Conservation (phyloP, 1,140 invertebrate genomes). For the Bombus superbus region DNA sequence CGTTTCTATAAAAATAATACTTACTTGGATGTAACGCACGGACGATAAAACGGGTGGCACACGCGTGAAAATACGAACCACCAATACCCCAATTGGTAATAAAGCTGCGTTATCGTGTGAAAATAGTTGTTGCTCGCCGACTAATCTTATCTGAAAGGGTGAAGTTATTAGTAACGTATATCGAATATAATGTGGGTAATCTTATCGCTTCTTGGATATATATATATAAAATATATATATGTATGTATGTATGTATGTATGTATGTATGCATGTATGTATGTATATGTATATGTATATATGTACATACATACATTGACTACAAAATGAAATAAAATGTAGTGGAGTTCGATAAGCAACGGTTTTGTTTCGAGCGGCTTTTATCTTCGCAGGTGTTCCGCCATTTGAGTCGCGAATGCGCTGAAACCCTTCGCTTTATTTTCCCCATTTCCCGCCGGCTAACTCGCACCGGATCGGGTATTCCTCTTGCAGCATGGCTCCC, state of each 20-base stretch:
- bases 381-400: background rate
- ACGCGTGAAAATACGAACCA: background rate
- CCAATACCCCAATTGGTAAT: background rate
- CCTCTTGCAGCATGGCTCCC: no score
- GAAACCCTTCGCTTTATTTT: background rate
- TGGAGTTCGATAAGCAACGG: background rate
- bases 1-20: no score
- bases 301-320: background rate
- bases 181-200: slow-evolving; percentile 33
- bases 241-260: no score
- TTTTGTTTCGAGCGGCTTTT: background rate
- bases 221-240: background rate
- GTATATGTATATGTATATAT: no score
- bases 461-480: background rate
- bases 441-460: background rate
- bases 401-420: background rate
- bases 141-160: slow-evolving; percentile 47
- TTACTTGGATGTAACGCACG: no score
- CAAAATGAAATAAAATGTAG: slow-evolving; percentile 23
- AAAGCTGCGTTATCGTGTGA: slow-evolving; percentile 25
- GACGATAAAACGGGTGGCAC: background rate
- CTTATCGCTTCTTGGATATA: slow-evolving; percentile 24
- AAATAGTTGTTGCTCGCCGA: slow-evolving; percentile 32
- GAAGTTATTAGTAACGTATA: slow-evolving; percentile 46
- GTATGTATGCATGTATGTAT: no score